Percentiles rank a stretch among this genome's conserved stretches.
These are phyloP conservation scores for Camponotus pennsylvanicus DNA, from an alignment of 1,140 invertebrate genomes.

Conservation along the genomic window DNA sequence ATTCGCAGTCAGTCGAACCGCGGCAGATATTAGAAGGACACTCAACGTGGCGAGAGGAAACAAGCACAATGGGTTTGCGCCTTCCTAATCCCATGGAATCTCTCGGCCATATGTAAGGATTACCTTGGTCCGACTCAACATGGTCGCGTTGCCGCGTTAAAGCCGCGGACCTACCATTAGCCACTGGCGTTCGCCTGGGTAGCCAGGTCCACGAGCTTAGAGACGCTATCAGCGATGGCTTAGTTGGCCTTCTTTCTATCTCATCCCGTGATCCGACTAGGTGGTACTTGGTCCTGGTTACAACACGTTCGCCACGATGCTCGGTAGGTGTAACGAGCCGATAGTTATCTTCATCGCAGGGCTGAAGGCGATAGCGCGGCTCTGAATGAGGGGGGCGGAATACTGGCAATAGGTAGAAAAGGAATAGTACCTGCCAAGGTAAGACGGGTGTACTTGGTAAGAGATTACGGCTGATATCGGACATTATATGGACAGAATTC, in stretches of 20 bases:
- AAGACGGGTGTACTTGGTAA: conserved; percentile 54
- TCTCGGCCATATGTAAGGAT: conserved; percentile 82
- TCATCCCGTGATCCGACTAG: conserved; percentile 77
- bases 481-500: conserved; percentile 33
- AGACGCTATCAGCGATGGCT: conserved; percentile 80
- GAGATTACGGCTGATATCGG: conserved; percentile 39
- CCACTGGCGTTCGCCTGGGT: conserved; percentile 66
- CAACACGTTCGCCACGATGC: conserved; percentile 62
- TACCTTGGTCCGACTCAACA: conserved; percentile 76
- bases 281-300: conserved; percentile 71
- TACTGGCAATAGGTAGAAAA: conserved; percentile 54
- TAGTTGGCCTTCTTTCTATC: conserved; percentile 79
- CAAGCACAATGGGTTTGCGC: conserved; percentile 76
- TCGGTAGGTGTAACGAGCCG: conserved; percentile 79
- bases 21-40: conserved; percentile 64
- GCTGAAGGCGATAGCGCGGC: conserved; percentile 70
- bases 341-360: conserved; percentile 81
- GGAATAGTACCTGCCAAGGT: conserved; percentile 50
- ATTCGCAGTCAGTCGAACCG: conserved; percentile 47
- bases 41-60: conserved; percentile 64
- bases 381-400: conserved; percentile 62
- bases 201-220: conserved; percentile 74
- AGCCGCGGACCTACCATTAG: conserved; percentile 76
- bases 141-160: conserved; percentile 74
- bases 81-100: conserved; percentile 80